Conservation (phyloP, 1,140 invertebrate genomes). For the Notospermus geniculatus region DNA sequence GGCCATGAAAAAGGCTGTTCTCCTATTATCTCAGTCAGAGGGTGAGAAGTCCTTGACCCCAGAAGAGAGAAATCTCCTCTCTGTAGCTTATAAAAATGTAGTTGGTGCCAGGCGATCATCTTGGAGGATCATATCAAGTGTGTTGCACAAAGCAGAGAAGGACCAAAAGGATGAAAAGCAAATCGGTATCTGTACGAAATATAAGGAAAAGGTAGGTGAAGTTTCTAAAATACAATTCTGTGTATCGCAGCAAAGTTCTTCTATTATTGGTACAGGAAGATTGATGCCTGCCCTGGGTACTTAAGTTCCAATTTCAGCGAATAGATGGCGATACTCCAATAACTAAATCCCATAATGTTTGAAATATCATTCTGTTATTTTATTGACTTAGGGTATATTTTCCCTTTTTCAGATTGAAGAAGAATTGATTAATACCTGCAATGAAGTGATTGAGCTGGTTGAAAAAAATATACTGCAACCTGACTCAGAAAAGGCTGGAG, state of each 20-base stretch:
- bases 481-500: too few relatives aligned
- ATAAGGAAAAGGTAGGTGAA: too few relatives aligned
- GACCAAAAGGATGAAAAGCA: conserved; percentile 98
- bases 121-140: conserved; percentile 97
- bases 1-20: conserved; percentile 20
- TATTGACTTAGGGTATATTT: neutral
- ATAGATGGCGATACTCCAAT: too few relatives aligned
- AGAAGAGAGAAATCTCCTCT: conserved; percentile 89
- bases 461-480: conserved; percentile 26
- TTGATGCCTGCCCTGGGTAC: too few relatives aligned
- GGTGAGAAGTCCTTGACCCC: conserved; percentile 31
- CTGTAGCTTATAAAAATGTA: conserved; percentile 99
- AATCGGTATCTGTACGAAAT: too few relatives aligned
- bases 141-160: conserved; percentile 83
- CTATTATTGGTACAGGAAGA: too few relatives aligned
- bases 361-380: too few relatives aligned
- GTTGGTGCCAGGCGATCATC: conserved; percentile 94
- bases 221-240: too few relatives aligned
- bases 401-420: conserved; percentile 73
- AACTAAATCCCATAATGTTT: too few relatives aligned
- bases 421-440: conserved; percentile 93
- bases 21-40: conserved; percentile 24
- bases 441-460: conserved; percentile 78
- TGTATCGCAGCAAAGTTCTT: too few relatives aligned
- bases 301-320: too few relatives aligned